Evolutionary conservation across 2,888 invertebrate species (phyloP), one percentile per base, ranked within the genome.

Genomic region (Nephrocerus scutellatus): DNA sequence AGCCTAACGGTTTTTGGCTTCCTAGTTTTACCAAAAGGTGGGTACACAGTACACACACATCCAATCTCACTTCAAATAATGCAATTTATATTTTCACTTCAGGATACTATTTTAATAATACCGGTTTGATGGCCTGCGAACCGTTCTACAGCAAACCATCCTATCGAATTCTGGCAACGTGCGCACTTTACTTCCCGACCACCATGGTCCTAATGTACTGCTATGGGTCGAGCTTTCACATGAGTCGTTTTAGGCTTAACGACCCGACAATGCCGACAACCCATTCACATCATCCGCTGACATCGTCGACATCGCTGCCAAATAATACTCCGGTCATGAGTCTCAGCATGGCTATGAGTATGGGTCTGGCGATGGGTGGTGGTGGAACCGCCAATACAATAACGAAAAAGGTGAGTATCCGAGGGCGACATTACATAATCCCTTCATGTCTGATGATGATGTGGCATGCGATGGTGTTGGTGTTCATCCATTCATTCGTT

Each of bases 181-280:
- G 88, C 67, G 82, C 84, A 46, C 85, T 89, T 70, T 90, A 89
- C 68, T 89, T 89, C 57, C 88, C 89, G 15, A 88, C 89, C 18
- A 88, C 88, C 20, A 88, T 89, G 88, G 84, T 87, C 44, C 73
- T 89, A 56, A 88, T 88, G 87, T 89, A 89, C 65, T 88, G 88
- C 70, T 89, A 89, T 60, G 88, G 88, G 21, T 87, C 87, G 15
- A 88, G 88, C 32, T 88, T 88, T 63, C 88, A 88, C 69, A 85
- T 86, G 59, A 87, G 86, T 70, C 85, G 86, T 68, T 77, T 82
- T 48, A 76, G 85, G 46, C 73, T 65, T 48, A 64, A 66, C 52
- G 66, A 65, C 52, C 62, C 66, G 26, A 60, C 50, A 61, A 72
- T 52, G 59, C 72, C 52, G 66, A 74, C 62, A 39, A 59, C 60